Percentiles rank a stretch among this genome's conserved stretches.
Evolutionary conservation across 2,888 invertebrate species (phyloP).

Genomic region (Oligia strigilis): DNA sequence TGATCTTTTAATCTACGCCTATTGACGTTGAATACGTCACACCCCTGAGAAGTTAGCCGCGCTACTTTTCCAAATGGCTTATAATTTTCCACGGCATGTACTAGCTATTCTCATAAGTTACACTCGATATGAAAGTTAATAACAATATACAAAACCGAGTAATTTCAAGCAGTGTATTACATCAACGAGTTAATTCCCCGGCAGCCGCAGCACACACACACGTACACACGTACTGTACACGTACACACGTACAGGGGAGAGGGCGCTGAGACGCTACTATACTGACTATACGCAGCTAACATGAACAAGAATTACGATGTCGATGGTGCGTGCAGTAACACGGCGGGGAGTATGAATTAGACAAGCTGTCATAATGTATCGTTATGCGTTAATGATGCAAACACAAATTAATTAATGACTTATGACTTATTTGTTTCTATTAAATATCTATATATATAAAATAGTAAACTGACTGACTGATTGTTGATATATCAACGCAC

Average conservation of each 20-base stretch:
- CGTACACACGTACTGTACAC: background rate
- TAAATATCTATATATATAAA: too few relatives aligned
- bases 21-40: background rate
- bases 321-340: constrained; percentile 45
- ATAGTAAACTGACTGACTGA: too few relatives aligned
- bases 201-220: constrained; percentile 13
- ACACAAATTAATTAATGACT: too few relatives aligned
- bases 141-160: background rate
- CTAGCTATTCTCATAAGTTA: background rate
- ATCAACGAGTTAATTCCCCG: constrained; percentile 40
- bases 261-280: constrained; percentile 6
- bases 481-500: too few relatives aligned
- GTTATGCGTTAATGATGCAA: background rate
- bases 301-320: constrained; percentile 35
- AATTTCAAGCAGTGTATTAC: constrained; percentile 13
- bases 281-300: constrained; percentile 25
- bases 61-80: background rate
- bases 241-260: background rate
- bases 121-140: background rate
- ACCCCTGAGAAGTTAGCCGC: background rate
- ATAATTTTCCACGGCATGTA: background rate
- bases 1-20: background rate
- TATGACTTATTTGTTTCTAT: too few relatives aligned
- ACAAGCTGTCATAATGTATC: background rate
- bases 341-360: background rate